Conservation (phyloP, 1,140 invertebrate genomes). For the Rhizoglyphus robini region DNA sequence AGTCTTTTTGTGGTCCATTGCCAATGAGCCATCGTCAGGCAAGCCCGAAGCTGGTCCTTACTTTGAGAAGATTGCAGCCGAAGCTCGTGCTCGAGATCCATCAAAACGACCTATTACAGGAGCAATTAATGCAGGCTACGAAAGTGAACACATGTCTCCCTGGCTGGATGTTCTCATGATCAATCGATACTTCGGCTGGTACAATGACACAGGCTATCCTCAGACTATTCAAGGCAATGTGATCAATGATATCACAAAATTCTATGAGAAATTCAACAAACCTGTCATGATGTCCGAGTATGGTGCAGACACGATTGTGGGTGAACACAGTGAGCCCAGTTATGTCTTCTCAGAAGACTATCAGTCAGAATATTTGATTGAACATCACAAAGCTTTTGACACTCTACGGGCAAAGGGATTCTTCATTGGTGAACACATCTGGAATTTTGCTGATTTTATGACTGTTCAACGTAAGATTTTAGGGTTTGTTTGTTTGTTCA, state of each 20-base stretch:
- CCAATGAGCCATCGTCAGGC: slow-evolving; percentile 75
- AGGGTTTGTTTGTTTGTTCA: no score
- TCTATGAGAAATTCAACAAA: slow-evolving; percentile 55
- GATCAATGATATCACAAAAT: slow-evolving; percentile 58
- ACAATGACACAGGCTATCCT: slow-evolving; percentile 56
- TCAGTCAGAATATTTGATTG: slow-evolving; percentile 63
- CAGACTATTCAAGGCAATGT: slow-evolving; percentile 58
- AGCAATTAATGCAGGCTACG: slow-evolving; percentile 43
- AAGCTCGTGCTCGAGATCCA: slow-evolving; percentile 36
- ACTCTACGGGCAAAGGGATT: slow-evolving; percentile 53
- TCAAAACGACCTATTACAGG: slow-evolving; percentile 58
- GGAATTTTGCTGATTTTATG: slow-evolving; percentile 77
- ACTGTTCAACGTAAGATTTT: slow-evolving; percentile 46
- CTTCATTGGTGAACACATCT: slow-evolving; percentile 91
- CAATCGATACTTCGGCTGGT: no score
- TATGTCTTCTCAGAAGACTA: slow-evolving; percentile 90
- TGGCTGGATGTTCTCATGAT: slow-evolving; percentile 81
- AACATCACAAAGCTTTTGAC: no score
- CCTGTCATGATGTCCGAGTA: slow-evolving; percentile 89
- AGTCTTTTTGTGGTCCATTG: slow-evolving; percentile 90
- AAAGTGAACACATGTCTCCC: slow-evolving; percentile 38
- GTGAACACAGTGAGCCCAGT: slow-evolving; percentile 62
- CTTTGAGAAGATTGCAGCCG: slow-evolving; percentile 40
- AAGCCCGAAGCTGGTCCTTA: slow-evolving; percentile 47
- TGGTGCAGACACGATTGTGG: slow-evolving; percentile 85